These are phyloP conservation scores for Pocillopora damicornis DNA, from an alignment of 64 coral and sea anemone species.

Conservation along the genomic window DNA sequence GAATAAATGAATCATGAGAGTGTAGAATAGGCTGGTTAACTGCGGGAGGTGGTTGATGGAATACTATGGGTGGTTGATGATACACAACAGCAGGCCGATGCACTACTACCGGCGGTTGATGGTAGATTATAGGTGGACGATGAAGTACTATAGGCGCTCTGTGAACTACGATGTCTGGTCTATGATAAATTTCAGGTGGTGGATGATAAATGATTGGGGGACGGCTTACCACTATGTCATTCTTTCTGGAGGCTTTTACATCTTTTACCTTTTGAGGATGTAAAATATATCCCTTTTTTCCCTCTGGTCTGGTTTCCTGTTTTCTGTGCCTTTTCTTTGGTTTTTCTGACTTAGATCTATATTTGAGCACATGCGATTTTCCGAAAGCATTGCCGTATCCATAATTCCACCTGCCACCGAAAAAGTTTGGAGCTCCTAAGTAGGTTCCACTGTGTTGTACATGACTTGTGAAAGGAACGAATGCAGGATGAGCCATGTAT, in stretches of 20 bases:
- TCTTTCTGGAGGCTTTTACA: conserved; percentile 69
- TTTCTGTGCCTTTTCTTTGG: neutral
- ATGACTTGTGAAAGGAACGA: conserved; percentile 41
- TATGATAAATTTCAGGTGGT: conserved; percentile 95
- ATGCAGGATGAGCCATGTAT: conserved; percentile 64
- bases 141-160: conserved; percentile 96
- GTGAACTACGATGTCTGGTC: conserved; percentile 99
- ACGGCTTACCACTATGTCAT: conserved; percentile 88
- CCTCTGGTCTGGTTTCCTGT: conserved; percentile 4
- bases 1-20: conserved; percentile 86
- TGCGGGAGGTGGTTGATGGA: conserved; percentile 90
- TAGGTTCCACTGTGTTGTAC: conserved; percentile 53
- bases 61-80: conserved; percentile 91
- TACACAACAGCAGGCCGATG: conserved; percentile 98
- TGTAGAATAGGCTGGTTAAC: conserved; percentile 93
- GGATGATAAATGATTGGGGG: conserved; percentile 98
- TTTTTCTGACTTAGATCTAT: conserved; percentile 4
- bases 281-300: conserved; percentile 17
- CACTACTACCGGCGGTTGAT: conserved; percentile 92
- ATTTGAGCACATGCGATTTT: conserved; percentile 32
- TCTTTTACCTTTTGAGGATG: conserved; percentile 69
- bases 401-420: conserved; percentile 49
- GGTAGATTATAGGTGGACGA: conserved; percentile 94
- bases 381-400: conserved; percentile 50
- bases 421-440: conserved; percentile 60